Base-by-base conservation (phyloP, 2,888 invertebrate genomes). In the Anthrax anthrax region DNA sequence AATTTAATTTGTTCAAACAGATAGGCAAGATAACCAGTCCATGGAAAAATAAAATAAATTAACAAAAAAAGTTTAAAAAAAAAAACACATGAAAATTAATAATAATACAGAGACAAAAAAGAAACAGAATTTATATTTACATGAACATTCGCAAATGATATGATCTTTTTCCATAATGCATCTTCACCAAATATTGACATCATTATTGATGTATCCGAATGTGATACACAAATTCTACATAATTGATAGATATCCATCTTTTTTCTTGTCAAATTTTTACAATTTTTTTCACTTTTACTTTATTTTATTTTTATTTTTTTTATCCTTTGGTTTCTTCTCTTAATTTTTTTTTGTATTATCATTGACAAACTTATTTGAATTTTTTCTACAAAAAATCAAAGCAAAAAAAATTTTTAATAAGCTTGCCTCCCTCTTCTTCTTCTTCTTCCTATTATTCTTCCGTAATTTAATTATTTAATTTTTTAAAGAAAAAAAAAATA, bases 151-250 rank as follows among this genome's bases (percentile, higher is more conserved):
- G 66, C 66, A 55, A 66, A 54, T 50, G 60, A 61, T 53, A 61
- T 62, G 47, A 66, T 66, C 58, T 67, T 67, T 54, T 60, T 60
- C 64, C 65, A 66, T 40, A 66, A 52, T 36, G 59, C 61, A 53
- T 66, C 67, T 59, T 67, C 65, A 50, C 67, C 66, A 51, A 67
- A 66, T 52, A 66, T 67, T 52, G 67, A 63, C 51, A 67, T 62
- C 63, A 66, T 64, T 57, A 64, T 42, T 10, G 34, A 17, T 13
- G 47, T 44, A 36, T 47, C 57, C 53, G 62, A 59, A 29, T 29
- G 41, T 37, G 41, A 46, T 49, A 67, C 64, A 60, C 66, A 65
- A 57, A 67, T 67, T 56, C 66, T 64, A 53, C 65, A 66, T 49
- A 64, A 60, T 42, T 57, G 56, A 58, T 57, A 58, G 43, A 51